Percentiles rank a stretch among this genome's conserved stretches.
phyloP scores from a whole-genome alignment of 1,140 invertebrate species.

The Ips typographus region DNA sequence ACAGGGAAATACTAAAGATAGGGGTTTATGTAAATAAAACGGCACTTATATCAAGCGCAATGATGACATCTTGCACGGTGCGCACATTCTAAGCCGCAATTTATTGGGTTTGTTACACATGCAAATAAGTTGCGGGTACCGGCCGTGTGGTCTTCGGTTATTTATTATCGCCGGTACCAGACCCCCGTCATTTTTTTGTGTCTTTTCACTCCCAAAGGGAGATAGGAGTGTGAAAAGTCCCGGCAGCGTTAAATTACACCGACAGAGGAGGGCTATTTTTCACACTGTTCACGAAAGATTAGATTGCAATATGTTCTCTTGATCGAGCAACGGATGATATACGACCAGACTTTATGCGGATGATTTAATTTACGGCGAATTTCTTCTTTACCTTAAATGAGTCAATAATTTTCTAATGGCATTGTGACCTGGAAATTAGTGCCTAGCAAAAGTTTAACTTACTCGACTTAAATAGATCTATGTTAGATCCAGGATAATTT shows the following conservation, averaged over 20 bases:
- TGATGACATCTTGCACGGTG: slow-evolving; percentile 25
- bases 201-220: background rate
- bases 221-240: background rate
- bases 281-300: background rate
- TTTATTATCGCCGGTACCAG: slow-evolving; percentile 5
- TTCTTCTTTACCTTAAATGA: too few relatives aligned
- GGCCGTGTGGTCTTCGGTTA: slow-evolving; percentile 16
- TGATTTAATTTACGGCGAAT: too few relatives aligned
- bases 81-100: slow-evolving; percentile 20
- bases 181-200: background rate
- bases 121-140: slow-evolving; percentile 30
- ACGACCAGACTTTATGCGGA: too few relatives aligned
- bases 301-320: background rate
- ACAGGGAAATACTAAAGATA: background rate
- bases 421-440: too few relatives aligned
- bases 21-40: slow-evolving; percentile 26
- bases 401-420: too few relatives aligned
- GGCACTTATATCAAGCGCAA: slow-evolving; percentile 16
- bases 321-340: too few relatives aligned
- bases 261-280: background rate
- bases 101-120: slow-evolving; percentile 34
- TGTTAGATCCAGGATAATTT: too few relatives aligned
- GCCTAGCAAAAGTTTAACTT: too few relatives aligned
- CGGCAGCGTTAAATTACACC: background rate
- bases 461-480: too few relatives aligned